These are phyloP conservation scores for Anthonomus grandis DNA, from an alignment of 1,140 invertebrate genomes.

Conservation along the genomic window DNA sequence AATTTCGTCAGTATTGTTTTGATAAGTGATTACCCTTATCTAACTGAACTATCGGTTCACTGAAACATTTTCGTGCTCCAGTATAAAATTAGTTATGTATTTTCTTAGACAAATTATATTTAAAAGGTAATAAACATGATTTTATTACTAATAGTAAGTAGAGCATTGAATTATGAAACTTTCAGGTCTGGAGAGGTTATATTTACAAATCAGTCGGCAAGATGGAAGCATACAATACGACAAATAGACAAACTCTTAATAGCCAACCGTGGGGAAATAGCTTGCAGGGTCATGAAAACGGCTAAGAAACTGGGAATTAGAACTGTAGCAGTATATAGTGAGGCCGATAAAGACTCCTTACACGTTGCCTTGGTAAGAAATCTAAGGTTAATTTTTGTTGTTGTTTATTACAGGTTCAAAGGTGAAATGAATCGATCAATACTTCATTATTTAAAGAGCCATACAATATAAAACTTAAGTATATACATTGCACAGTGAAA, in stretches of 20 bases:
- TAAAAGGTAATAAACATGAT: not conserved
- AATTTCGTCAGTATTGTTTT: too few relatives aligned
- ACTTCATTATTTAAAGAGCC: too few relatives aligned
- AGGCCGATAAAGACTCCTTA: conserved; percentile 81
- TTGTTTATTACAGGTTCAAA: too few relatives aligned
- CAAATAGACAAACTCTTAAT: conserved; percentile 79
- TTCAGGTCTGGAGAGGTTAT: not conserved
- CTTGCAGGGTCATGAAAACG: conserved; percentile 86
- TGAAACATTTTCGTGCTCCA: too few relatives aligned
- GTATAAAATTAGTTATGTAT: too few relatives aligned
- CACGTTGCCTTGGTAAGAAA: conserved; percentile 68
- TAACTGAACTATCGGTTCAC: too few relatives aligned
- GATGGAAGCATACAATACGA: conserved; percentile 37
- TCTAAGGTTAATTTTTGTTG: too few relatives aligned
- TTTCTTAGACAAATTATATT: too few relatives aligned
- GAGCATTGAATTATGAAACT: not conserved
- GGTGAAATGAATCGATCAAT: too few relatives aligned
- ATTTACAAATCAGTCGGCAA: conserved; percentile 7
- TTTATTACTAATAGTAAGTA: not conserved
- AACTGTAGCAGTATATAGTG: conserved; percentile 94
- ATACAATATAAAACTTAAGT: not conserved
- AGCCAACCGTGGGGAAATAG: conserved; percentile 97
- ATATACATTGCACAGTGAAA: too few relatives aligned
- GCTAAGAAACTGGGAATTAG: conserved; percentile 85
- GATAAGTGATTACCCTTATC: too few relatives aligned